Percentiles rank a stretch among this genome's conserved stretches.
Conservation (phyloP, 2,888 invertebrate genomes). For the Torymus auratus region DNA sequence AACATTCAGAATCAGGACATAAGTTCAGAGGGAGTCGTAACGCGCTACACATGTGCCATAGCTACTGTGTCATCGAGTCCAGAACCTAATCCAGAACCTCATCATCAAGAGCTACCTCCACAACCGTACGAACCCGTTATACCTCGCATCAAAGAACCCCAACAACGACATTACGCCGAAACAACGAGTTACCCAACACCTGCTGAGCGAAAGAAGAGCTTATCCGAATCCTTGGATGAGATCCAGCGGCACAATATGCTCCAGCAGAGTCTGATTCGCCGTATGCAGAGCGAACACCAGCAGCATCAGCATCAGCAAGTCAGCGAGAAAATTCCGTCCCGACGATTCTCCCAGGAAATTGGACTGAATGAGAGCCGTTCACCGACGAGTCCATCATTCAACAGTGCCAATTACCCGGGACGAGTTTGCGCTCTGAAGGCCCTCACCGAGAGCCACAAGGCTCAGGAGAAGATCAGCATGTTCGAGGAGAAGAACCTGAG, state of each 20-base stretch:
- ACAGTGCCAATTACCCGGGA: conserved; percentile 48
- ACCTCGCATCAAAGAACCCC: conserved; percentile 38
- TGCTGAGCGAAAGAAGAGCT: conserved; percentile 24
- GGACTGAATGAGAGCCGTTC: conserved; percentile 38
- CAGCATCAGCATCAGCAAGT: conserved; percentile 49
- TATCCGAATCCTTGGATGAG: conserved; percentile 60
- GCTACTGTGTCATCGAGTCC: conserved; percentile 70
- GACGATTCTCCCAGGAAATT: conserved; percentile 35
- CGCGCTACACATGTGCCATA: conserved; percentile 72
- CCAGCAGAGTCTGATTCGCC: conserved; percentile 69
- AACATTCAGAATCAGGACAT: conserved; percentile 74
- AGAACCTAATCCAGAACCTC: conserved; percentile 10
- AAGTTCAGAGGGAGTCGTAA: conserved; percentile 71
- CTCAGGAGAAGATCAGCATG: conserved; percentile 68
- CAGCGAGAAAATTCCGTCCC: background rate
- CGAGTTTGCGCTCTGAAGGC: conserved; percentile 60
- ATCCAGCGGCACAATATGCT: conserved; percentile 72
- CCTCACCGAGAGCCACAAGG: conserved; percentile 64
- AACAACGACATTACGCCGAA: conserved; percentile 31
- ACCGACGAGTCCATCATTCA: conserved; percentile 58
- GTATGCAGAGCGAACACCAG: conserved; percentile 60
- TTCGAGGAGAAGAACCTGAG: conserved; percentile 65
- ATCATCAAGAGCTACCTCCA: conserved; percentile 34
- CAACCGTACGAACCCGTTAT: conserved; percentile 23
- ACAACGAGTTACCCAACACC: conserved; percentile 11